Conservation (phyloP, 2,113 vertebrate genomes). For the Oryzias melastigma region DNA sequence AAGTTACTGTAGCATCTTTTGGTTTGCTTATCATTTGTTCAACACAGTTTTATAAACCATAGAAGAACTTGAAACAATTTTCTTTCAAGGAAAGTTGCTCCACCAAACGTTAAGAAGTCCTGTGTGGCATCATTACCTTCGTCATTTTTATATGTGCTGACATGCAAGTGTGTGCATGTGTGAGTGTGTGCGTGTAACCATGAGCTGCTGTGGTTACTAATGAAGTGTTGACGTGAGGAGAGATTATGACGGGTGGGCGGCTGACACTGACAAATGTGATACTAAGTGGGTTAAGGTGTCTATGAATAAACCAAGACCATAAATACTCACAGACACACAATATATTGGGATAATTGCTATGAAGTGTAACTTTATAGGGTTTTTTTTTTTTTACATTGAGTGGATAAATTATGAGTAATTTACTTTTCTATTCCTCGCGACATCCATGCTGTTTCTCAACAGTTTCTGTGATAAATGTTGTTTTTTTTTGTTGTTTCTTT, state of each 20-base stretch:
- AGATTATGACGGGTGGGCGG: constrained; percentile 51
- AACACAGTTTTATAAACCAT: too few relatives aligned
- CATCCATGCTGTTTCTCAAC: too few relatives aligned
- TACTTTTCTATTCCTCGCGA: not conserved
- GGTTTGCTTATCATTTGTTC: too few relatives aligned
- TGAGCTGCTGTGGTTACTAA: constrained; percentile 65
- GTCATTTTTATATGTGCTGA: constrained; percentile 14
- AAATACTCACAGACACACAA: constrained; percentile 3
- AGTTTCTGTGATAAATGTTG: too few relatives aligned
- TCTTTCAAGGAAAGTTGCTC: constrained; percentile 8
- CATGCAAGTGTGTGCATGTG: not conserved
- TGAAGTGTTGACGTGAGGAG: constrained; percentile 74
- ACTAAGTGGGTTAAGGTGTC: constrained; percentile 68
- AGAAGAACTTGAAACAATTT: constrained; percentile 15
- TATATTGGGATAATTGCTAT: not conserved
- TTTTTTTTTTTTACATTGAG: constrained; percentile 3
- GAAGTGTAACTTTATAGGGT: not conserved
- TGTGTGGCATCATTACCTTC: constrained; percentile 7
- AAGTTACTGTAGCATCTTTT: too few relatives aligned
- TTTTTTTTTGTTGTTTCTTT: too few relatives aligned
- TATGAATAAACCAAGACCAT: constrained; percentile 71
- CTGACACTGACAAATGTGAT: constrained; percentile 75
- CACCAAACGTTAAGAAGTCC: constrained; percentile 6
- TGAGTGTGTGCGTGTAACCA: constrained; percentile 5
- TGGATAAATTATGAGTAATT: not conserved